phyloP scores from a whole-genome alignment of 2,888 invertebrate species.

The Noctua fimbriata region DNA sequence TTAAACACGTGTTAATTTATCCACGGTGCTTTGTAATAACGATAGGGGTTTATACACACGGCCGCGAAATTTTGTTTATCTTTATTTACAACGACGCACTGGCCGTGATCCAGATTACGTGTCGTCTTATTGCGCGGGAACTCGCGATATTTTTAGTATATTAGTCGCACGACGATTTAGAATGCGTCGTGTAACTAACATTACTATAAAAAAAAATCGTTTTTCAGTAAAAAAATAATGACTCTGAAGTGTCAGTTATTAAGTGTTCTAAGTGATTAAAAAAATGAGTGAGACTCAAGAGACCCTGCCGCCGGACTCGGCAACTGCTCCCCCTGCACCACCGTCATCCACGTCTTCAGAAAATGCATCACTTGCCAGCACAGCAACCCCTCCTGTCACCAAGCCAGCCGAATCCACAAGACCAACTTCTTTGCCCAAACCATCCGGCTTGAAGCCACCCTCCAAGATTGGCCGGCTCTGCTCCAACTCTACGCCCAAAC shows the following conservation, averaged over 20 bases:
- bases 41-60: constrained; percentile 48
- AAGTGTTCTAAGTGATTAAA: constrained; percentile 75
- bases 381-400: constrained; percentile 76
- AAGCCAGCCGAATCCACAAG: constrained; percentile 78
- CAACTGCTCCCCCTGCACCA: constrained; percentile 73
- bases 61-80: constrained; percentile 69
- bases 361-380: constrained; percentile 79
- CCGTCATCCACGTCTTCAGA: constrained; percentile 82
- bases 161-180: constrained; percentile 80
- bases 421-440: constrained; percentile 87
- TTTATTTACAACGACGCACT: constrained; percentile 82
- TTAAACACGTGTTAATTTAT: constrained; percentile 56
- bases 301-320: constrained; percentile 69
- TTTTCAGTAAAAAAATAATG: constrained; percentile 73
- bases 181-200: constrained; percentile 75
- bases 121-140: constrained; percentile 89
- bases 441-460: constrained; percentile 92
- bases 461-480: constrained; percentile 93
- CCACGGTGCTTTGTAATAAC: constrained; percentile 44
- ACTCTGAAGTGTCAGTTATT: constrained; percentile 64
- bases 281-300: constrained; percentile 87
- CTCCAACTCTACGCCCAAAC: constrained; percentile 91
- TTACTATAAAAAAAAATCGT: constrained; percentile 66
- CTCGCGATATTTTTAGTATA: constrained; percentile 88
- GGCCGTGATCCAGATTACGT: constrained; percentile 90